A percentile compares a stretch with the other conserved stretches of the same genome.
phyloP scores from a whole-genome alignment of 2,113 vertebrate genomes.

The Alethe diademata region DNA sequence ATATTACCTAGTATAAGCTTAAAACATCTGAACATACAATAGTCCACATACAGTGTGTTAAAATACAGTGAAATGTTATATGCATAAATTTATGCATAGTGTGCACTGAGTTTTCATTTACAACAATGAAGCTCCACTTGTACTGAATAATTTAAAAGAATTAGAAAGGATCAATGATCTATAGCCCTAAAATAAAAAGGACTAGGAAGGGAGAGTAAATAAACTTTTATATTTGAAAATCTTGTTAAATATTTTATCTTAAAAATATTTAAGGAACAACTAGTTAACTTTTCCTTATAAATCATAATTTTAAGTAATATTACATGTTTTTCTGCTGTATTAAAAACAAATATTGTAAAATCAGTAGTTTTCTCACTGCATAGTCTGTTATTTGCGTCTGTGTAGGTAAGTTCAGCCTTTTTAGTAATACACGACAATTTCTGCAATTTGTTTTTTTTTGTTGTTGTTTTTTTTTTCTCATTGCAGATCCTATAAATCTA shows the following conservation, averaged over 20 bases:
- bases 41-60: background rate
- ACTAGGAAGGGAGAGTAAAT: background rate
- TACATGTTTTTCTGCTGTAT: background rate
- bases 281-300: background rate
- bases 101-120: background rate
- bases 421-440: background rate
- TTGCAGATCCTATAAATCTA: background rate
- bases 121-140: background rate
- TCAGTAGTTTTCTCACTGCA: fast-evolving
- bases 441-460: background rate
- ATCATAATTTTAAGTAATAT: background rate
- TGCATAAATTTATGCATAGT: background rate
- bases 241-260: background rate
- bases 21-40: background rate
- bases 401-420: background rate
- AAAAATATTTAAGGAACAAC: background rate
- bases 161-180: background rate
- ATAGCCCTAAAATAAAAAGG: background rate
- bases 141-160: background rate
- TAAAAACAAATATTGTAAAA: background rate
- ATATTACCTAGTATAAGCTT: background rate
- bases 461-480: background rate
- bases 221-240: background rate
- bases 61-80: background rate
- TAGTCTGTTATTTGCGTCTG: background rate